Evolutionary conservation across 1,140 invertebrate species (phyloP), one percentile per base, ranked within the genome.

Genomic region (Drosophila mojavensis): DNA sequence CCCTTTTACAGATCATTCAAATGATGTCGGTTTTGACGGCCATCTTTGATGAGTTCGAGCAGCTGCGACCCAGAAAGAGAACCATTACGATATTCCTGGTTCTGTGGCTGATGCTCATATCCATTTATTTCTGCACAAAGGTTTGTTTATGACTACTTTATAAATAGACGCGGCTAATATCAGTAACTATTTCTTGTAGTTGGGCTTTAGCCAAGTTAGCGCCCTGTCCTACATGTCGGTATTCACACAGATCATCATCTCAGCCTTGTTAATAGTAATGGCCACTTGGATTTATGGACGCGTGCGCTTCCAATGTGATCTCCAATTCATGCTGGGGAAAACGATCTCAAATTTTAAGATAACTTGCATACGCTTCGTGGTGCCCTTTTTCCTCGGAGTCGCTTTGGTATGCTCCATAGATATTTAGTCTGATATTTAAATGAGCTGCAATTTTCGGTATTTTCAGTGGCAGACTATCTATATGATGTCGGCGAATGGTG

Each of bases 261-360:
- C 95, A 67, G 92, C 95, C 24, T 92, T 96, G 43, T 95, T 97
- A 92, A 93, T 96, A 0, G 78, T 96, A 30, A 95, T 95, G 17
- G 94, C 96, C 30, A 94, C 95, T 5, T 97, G 96, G 95, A 95
- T 95, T 7, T 97, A 97, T 91, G 96, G 96, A 90, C 94, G 94
- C 28, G 93, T 95, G 13, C 94, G 95, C 66, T 95, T 97, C 60
- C 94, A 94, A 48, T 92, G 93, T 53, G 96, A 97, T 83, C 93
- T 97, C 1, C 94, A 97, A 89, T 96, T 96, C 79, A 98, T 97
- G 97, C 94, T 96, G 5, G 95, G 96, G 11, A 93, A 94, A 81
- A 95, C 95, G 76, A 94, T 97, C 9, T 94, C 91, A 79, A 92
- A 66, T 65, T 66, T 89, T 15, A 92, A 89, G 65, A 91, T 92